A percentile compares a stretch with the other conserved stretches of the same genome.
Conservation (phyloP, 2,797 vertebrate species). For the Thalassophryne amazonica region DNA sequence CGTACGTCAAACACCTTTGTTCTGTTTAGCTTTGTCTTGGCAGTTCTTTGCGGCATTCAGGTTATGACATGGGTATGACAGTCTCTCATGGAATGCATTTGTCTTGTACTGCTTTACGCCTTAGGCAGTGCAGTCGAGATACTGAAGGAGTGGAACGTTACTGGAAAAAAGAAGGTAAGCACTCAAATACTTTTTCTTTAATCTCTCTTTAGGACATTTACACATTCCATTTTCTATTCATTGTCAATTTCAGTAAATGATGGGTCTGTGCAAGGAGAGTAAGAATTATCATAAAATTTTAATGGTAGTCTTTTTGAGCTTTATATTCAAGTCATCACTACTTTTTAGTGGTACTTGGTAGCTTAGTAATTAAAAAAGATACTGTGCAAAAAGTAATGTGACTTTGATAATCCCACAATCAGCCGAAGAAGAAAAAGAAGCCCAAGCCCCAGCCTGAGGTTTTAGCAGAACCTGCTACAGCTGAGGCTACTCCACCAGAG, state of each 20-base stretch:
- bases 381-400: background rate
- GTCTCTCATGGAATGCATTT: background rate
- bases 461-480: constrained; percentile 57
- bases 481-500: constrained; percentile 44
- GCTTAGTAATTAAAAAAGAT: background rate
- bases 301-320: too few relatives aligned
- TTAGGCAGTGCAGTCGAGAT: constrained; percentile 91
- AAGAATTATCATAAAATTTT: too few relatives aligned
- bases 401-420: constrained; percentile 21
- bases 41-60: constrained; percentile 2
- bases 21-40: background rate
- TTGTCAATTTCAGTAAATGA: too few relatives aligned
- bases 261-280: too few relatives aligned
- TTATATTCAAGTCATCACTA: background rate
- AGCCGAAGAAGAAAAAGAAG: constrained; percentile 94
- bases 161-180: constrained; percentile 94
- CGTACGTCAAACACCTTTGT: constrained; percentile 34
- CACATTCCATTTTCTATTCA: too few relatives aligned
- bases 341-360: too few relatives aligned
- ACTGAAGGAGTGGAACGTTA: constrained; percentile 95
- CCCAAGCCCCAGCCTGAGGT: constrained; percentile 80
- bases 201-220: background rate
- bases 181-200: background rate
- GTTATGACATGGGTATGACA: background rate
- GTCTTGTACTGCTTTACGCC: constrained; percentile 25